Percentiles rank a stretch among this genome's conserved stretches.
Evolutionary conservation across 2,113 vertebrate genomes (phyloP).

Genomic region (Nycticebus coucang): DNA sequence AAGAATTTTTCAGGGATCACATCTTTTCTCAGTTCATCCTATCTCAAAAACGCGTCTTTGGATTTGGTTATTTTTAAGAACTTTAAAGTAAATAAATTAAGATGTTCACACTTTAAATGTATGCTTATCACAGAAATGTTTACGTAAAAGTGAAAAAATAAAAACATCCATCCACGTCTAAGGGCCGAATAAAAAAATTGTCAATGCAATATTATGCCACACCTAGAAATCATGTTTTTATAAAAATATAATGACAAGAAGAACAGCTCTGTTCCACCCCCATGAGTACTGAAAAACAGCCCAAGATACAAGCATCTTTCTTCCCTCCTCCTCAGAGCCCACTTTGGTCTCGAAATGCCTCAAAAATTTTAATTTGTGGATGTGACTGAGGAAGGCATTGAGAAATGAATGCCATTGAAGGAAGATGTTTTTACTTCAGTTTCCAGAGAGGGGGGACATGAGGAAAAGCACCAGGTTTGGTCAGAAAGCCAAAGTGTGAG

Average conservation of each 20-base stretch:
- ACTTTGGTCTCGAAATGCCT: background rate
- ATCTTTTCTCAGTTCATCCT: background rate
- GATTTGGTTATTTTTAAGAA: background rate
- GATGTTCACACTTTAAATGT: background rate
- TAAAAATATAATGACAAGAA: conserved; percentile 19
- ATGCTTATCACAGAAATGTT: background rate
- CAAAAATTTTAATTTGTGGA: background rate
- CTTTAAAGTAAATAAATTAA: conserved; percentile 1
- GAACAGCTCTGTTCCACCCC: background rate
- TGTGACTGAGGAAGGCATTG: background rate
- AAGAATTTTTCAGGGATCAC: background rate
- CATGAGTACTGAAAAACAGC: background rate
- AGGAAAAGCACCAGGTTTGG: background rate
- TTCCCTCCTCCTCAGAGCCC: background rate
- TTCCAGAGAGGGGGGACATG: background rate
- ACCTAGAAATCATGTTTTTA: background rate
- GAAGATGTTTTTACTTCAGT: background rate
- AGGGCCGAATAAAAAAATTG: background rate
- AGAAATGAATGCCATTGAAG: background rate
- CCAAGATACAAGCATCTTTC: background rate
- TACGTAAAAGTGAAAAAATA: background rate
- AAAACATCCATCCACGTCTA: conserved; percentile 25
- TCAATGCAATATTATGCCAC: background rate
- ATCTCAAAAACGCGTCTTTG: background rate
- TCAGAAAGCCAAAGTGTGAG: background rate